Evolutionary conservation across 2,888 invertebrate genomes (phyloP), one percentile per base, ranked within the genome.

Genomic region (Lysandra coridon): DNA sequence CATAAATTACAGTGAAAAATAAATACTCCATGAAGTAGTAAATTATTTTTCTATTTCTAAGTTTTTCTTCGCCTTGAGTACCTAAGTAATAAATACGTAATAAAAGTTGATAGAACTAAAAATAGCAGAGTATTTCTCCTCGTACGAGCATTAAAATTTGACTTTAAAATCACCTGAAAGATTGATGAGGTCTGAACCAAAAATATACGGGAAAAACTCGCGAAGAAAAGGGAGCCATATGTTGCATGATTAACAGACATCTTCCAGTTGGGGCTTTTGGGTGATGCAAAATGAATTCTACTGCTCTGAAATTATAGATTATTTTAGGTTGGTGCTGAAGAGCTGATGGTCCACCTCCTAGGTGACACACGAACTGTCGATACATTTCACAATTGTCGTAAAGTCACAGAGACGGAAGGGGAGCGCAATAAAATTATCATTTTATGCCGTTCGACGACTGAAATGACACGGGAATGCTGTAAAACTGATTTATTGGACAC

Each of bases 351-450:
- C 86, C 86, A 88, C 88, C 89, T 89, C 86, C 85, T 87, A 94
- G 94, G 92, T 94, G 94, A 92, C 92, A 91, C 88, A 88, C 89
- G 87, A 92, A 92, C 92, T 94, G 94, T 94, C 94, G 94, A 94
- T 94, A 94, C 94, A 94, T 94, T 94, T 94, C 93, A 93, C 94
- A 94, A 93, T 94, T 93, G 94, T 94, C 94, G 93, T 94, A 94
- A 94, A 94, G 88, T 90, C 88, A 85, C 88, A 90, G 84, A 93
- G 93, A 92, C 92, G 94, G 94, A 94, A 94, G 93, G 93, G 92
- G 93, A 92, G 88, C 88, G 91, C 92, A 90, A 90, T 94, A 93
- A 94, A 94, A 94, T 94, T 94, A 94, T 94, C 92, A 94, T 94
- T 94, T 94, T 94, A 94, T 92, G 93, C 90, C 93, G 91, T 93